Conservation (phyloP, 2,113 vertebrate genomes). For the Mormoops blainvillei region DNA sequence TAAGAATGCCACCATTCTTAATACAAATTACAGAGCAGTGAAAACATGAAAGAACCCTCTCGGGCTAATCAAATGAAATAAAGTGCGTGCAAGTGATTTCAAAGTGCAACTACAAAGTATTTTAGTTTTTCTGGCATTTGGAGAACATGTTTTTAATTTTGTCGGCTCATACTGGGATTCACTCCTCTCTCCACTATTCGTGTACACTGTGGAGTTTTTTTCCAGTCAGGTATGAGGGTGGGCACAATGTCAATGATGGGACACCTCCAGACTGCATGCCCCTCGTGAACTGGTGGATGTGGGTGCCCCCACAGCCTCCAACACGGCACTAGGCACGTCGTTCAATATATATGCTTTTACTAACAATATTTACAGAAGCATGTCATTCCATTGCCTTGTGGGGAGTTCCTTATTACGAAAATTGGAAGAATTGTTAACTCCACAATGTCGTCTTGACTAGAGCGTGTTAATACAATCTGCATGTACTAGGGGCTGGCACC, state of each 20-base stretch:
- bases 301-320: rapidly evolving
- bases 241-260: neutral
- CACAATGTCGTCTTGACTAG: neutral
- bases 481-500: too few relatives aligned
- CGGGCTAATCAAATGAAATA: neutral
- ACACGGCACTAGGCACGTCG: rapidly evolving
- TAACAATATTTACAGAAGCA: neutral
- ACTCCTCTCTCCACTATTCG: neutral
- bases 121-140: neutral
- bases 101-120: neutral
- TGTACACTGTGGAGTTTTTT: neutral
- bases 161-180: neutral
- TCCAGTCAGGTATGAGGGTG: neutral
- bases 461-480: too few relatives aligned
- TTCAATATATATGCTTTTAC: neutral
- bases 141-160: neutral
- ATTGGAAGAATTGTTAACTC: neutral
- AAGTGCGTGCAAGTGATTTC: neutral
- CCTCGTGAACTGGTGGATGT: rapidly evolving
- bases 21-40: neutral
- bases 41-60: neutral
- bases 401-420: neutral
- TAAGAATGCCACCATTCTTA: neutral
- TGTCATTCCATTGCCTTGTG: neutral
- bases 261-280: rapidly evolving